phyloP scores from a whole-genome alignment of 2,888 invertebrate genomes.

The Drosophila meridiana region DNA sequence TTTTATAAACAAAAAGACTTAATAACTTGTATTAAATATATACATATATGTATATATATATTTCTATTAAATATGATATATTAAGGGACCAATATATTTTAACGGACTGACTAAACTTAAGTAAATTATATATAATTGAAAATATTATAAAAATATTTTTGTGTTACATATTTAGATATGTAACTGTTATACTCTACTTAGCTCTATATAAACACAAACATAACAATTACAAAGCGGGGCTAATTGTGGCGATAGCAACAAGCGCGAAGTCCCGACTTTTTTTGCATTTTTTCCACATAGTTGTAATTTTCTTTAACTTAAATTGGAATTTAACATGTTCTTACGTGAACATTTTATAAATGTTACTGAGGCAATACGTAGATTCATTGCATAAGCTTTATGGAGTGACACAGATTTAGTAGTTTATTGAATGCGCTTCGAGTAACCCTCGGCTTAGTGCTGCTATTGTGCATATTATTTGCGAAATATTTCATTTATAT shows the following conservation, averaged over 20 bases:
- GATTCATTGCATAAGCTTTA: not conserved
- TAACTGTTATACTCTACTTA: not conserved
- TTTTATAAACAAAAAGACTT: no score
- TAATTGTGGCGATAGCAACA: slow-evolving; percentile 34
- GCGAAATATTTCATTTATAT: slow-evolving; percentile 61
- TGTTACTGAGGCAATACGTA: not conserved
- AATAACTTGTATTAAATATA: no score
- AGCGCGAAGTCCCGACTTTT: not conserved
- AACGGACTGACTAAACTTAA: not conserved
- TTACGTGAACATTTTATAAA: slow-evolving; percentile 4
- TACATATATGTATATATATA: not conserved
- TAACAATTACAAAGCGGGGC: slow-evolving; percentile 24
- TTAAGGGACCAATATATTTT: not conserved
- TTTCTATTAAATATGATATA: not conserved
- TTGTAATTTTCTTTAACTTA: slow-evolving; percentile 24
- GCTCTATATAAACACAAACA: not conserved
- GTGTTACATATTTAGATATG: not conserved
- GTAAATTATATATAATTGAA: not conserved
- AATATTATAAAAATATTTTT: not conserved
- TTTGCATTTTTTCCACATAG: slow-evolving; percentile 12
- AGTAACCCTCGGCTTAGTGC: not conserved
- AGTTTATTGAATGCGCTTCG: not conserved
- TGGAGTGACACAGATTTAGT: not conserved
- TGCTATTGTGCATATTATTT: slow-evolving; percentile 43
- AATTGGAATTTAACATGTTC: slow-evolving; percentile 17